These are phyloP conservation scores for Marronus borbonicus DNA, from an alignment of 2,888 invertebrate species.

Conservation along the genomic window DNA sequence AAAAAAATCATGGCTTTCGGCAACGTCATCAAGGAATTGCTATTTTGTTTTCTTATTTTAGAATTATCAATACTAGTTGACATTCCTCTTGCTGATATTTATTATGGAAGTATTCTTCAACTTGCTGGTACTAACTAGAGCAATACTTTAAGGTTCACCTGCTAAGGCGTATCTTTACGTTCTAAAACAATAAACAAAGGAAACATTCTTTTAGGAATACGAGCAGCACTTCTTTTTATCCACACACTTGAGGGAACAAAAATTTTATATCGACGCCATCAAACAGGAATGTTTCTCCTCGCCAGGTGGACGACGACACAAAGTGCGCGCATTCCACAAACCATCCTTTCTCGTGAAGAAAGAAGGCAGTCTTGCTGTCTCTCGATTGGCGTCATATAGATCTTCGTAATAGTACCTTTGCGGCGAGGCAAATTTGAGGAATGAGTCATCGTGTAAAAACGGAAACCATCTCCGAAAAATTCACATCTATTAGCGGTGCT, in stretches of 20 bases:
- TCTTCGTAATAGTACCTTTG: conserved; percentile 20
- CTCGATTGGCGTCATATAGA: conserved; percentile 37
- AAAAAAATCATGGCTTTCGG: no score
- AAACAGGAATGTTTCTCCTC: conserved; percentile 33
- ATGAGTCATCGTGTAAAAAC: conserved; percentile 30
- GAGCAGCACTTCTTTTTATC: not conserved
- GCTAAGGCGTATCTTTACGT: no score
- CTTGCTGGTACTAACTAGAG: no score
- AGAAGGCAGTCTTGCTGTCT: conserved; percentile 15
- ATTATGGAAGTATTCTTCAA: no score
- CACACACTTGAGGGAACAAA: conserved; percentile 8
- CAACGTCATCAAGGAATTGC: no score
- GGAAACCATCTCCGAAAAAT: conserved; percentile 11
- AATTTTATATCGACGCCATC: conserved; percentile 15
- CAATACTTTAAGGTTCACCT: no score
- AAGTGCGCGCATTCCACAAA: conserved; percentile 34
- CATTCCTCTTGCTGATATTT: no score
- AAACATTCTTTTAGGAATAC: not conserved
- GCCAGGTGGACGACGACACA: conserved; percentile 38
- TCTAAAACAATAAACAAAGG: conserved; percentile 8
- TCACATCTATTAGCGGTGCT: not conserved
- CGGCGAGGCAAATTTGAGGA: conserved; percentile 25
- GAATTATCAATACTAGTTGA: no score
- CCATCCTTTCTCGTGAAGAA: conserved; percentile 2
- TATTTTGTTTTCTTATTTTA: no score